Percentiles rank a stretch among this genome's conserved stretches.
Evolutionary conservation across 2,113 vertebrate genomes (phyloP).

Genomic region (Podarcis cretensis): DNA sequence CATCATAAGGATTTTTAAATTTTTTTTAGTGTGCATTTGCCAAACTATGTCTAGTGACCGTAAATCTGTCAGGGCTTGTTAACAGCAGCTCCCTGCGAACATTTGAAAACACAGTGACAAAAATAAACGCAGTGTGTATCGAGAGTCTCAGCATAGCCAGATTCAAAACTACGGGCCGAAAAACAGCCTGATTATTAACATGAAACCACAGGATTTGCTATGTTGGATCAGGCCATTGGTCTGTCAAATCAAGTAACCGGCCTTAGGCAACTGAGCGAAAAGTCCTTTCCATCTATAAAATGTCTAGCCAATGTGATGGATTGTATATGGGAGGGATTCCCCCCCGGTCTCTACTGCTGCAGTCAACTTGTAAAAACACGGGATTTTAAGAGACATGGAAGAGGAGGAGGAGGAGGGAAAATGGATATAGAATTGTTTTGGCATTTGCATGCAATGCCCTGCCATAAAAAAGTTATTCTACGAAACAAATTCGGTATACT

Average conservation of each 20-base stretch:
- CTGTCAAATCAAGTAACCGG: constrained; percentile 70
- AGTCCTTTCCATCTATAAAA: constrained; percentile 43
- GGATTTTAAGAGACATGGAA: constrained; percentile 35
- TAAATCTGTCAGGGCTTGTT: constrained; percentile 71
- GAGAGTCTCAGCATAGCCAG: constrained; percentile 50
- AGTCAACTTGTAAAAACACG: constrained; percentile 49
- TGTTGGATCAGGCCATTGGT: constrained; percentile 70
- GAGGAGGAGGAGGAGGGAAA: constrained; percentile 25
- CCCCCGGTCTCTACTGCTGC: constrained; percentile 46
- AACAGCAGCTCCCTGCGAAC: constrained; percentile 59
- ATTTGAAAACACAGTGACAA: constrained; percentile 64
- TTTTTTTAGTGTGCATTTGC: constrained; percentile 51
- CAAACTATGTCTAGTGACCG: constrained; percentile 67
- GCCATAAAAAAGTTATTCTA: constrained; percentile 25
- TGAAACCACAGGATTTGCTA: constrained; percentile 57
- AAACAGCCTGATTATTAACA: constrained; percentile 69
- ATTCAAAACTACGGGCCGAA: constrained; percentile 66
- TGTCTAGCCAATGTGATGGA: constrained; percentile 35
- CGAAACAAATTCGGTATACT: not conserved
- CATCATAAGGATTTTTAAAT: constrained; percentile 27
- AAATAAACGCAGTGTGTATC: constrained; percentile 56
- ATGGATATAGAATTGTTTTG: constrained; percentile 54
- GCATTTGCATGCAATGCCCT: constrained; percentile 59
- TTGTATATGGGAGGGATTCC: constrained; percentile 40
- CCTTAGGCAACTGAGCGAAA: constrained; percentile 68